Evolutionary conservation across 2,113 vertebrate genomes (phyloP), one percentile per base, ranked within the genome.

Genomic region (Urocolius indicus): DNA sequence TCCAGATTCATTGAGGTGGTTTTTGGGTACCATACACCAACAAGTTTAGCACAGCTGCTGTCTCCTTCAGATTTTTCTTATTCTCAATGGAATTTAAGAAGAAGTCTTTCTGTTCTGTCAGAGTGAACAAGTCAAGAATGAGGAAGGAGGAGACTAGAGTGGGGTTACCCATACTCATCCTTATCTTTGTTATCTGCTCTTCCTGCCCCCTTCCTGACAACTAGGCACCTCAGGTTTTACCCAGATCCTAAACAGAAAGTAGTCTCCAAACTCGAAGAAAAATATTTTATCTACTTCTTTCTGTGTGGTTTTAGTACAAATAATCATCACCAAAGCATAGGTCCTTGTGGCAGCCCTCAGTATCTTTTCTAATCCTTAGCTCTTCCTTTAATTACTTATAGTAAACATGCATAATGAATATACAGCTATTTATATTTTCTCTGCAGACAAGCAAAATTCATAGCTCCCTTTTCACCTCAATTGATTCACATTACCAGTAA

Each of bases 1-100:
- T 85, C 43, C 34, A 85, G 66, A 96, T 89, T 78, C 45, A 73
- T 88, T 87, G 26, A 66, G 49, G 34, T 68, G 41, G 32, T 76
- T 92, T 24, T 71, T 76, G 49, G 22, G 46, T 76, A 67, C 54
- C 30, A 58, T 30, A 24, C 29, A 85, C 32, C 46, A 84, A 83
- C 67, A 84, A 82, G 34, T 13, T 54, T 79, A 86, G 69, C 26
- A 36, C 6, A 46, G 22, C 30, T 87, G 61, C 29, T 88, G 65
- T 61, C 21, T 63, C 41, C 66, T 71, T 77, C n/a, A 63, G 58
- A 34, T 58, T 93, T 87, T 92, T 84, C 58, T 82, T 5, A 10
- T 41, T 80, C 27, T 79, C 30, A 86, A 45, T 24, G 80, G 74
- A 76, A 92, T 81, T 85, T 57, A 85, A 80, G 34, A 83, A 54